phyloP scores from a whole-genome alignment of 1,140 invertebrate species.

The Aphelinus certus region DNA sequence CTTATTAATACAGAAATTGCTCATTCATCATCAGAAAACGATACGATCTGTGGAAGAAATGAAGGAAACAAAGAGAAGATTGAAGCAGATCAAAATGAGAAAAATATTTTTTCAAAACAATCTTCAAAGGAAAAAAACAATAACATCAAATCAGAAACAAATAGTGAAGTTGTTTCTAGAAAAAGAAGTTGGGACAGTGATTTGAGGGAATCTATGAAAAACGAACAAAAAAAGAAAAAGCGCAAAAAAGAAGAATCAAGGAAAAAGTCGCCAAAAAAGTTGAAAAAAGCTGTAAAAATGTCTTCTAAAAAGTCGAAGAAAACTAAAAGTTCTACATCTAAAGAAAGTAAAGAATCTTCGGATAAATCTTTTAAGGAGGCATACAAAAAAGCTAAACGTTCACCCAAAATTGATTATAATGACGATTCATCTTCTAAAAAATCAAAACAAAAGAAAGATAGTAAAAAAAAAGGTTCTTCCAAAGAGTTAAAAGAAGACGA shows the following conservation, averaged over 20 bases:
- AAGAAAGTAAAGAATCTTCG: neutral
- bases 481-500: neutral
- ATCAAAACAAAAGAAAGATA: too few relatives aligned
- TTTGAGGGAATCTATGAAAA: neutral
- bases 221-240: neutral
- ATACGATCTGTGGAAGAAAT: neutral
- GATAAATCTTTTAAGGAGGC: neutral
- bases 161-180: neutral
- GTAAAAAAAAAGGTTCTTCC: too few relatives aligned
- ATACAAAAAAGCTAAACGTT: neutral
- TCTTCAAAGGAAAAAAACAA: neutral
- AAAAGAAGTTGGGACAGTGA: slow-evolving; percentile 26
- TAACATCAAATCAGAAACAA: neutral
- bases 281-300: neutral
- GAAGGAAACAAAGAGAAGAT: neutral
- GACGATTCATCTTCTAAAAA: too few relatives aligned
- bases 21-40: too few relatives aligned
- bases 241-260: neutral
- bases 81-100: neutral
- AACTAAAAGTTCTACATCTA: neutral
- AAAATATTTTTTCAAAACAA: neutral
- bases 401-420: too few relatives aligned
- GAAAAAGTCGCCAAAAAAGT: neutral
- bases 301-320: slow-evolving; percentile 9
- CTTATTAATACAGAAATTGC: too few relatives aligned